phyloP scores from a whole-genome alignment of 92 coral and sea anemone species.

The Desmophyllum pertusum region DNA sequence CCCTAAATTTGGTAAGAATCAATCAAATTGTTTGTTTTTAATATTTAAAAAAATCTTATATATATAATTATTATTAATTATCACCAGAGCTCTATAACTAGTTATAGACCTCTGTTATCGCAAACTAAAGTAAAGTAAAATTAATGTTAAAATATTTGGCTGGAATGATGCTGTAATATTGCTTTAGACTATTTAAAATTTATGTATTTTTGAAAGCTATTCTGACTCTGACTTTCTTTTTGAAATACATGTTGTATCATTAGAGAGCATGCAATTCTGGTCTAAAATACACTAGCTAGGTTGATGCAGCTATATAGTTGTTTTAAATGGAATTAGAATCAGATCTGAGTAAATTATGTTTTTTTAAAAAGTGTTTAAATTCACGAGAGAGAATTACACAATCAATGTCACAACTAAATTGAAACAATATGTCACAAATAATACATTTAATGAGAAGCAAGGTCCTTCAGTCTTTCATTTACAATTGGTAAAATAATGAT shows the following conservation, averaged over 20 bases:
- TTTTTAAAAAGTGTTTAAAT: no score
- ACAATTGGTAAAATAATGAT: neutral
- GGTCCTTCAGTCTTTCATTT: neutral
- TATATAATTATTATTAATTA: no score
- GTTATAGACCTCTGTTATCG: no score
- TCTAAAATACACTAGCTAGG: no score
- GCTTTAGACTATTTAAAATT: neutral
- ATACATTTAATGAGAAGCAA: neutral
- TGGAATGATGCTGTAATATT: no score
- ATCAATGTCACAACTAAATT: neutral
- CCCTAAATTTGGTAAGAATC: conserved; percentile 75
- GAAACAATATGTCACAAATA: no score
- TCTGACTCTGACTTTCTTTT: neutral
- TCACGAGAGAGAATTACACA: neutral
- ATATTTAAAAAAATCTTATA: neutral
- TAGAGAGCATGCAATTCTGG: no score
- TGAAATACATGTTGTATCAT: no score
- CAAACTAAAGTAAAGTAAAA: neutral
- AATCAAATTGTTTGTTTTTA: neutral
- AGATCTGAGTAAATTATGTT: no score
- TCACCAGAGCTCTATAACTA: no score
- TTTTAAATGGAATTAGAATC: no score
- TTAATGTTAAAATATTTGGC: neutral
- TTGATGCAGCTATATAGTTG: no score
- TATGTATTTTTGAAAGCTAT: neutral